Base-by-base conservation (phyloP, 2,113 vertebrate species). In the Catharus bicknelli region DNA sequence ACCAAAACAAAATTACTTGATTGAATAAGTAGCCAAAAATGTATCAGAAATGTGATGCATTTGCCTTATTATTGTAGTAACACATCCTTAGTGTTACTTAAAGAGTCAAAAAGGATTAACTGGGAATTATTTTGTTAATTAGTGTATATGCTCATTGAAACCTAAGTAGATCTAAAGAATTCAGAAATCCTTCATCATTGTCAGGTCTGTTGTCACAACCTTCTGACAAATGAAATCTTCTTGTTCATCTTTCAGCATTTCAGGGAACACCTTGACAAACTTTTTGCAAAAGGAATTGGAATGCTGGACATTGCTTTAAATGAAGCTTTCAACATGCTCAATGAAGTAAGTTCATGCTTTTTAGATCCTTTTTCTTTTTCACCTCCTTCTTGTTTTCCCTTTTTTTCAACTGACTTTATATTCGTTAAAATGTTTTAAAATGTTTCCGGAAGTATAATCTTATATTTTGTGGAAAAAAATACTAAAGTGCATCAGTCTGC, bases 251-350 rank as follows among this genome's bases (percentile, higher is more conserved):
- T 97, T 75, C 97, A 99, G 99, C 99, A 99, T 97, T 99, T 99
- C 97, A 98, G 99, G 94, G 98, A 99, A 90, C 99, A 99, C 84
- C 98, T 99, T 36, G 98, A 99, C 92, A 99, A 99, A 95, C 98
- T 99, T 88, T 98, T 98, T 93, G 99, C 99, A 78, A 98, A 99
- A 97, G 99, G 99, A 88, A 99, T 99, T 14, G 99, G 99, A 72
- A 99, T 99, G 99, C 97, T 99, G 97, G 99, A 99, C 83, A 91
- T 98, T 30, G 99, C 99, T 94, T 98, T 99, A 93, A 99, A 98
- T 13, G 99, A 99, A 95, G 99, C 99, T 76, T 99, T 99, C 97
- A 98, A 97, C 91, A 98, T 99, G 92, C 99, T 99, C 80, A 98
- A 92, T 74, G 98, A 99, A 36, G 99, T 99, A 98, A 99, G 99